Base-by-base conservation (phyloP, 2,888 invertebrate genomes). In the Drosophila algonquin region DNA sequence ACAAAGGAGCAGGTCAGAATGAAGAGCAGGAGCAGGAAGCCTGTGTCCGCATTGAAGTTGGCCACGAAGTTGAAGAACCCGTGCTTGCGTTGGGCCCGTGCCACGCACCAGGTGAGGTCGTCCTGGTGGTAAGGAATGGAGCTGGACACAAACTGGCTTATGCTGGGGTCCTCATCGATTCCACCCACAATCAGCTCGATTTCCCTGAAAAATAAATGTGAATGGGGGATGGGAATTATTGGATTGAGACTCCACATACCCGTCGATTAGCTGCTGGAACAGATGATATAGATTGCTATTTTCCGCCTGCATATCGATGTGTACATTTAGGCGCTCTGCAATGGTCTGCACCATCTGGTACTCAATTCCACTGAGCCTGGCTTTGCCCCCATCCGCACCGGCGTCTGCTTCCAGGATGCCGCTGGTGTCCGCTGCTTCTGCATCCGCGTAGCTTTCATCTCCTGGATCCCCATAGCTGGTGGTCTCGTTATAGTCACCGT, bases 51-150 rank as follows among this genome's bases (percentile, higher is more conserved):
- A 53, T 84, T 64, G 18, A 90, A 90, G 32, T 77, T 86, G 14
- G 80, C 75, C 63, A 91, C 65, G 44, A 92, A 91, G 69, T 92
- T 92, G 18, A 90, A 86, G 59, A 91, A 89, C 30, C 85, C 83
- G 32, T 89, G 75, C 0, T 82, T 79, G 0, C 86, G 80, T 14
- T 86, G 80, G 0, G 92, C 92, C 58, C 77, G 89, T 1, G 90
- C 84, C 48, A 92, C 91, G 63, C 92, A 92, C 92, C 92, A 92
- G 0, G 92, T 92, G 3, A 92, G 77, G 58, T 92, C 92, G 59
- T 92, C 92, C 77, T 92, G 91, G 48, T 90, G 87, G 59, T 92
- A 92, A 0, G 92, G 89, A 3, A 90, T 89, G 7, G 90, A 88
- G 27, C 91, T 88, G 45, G 91, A 90, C 0, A 91, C 79, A 10